These are phyloP conservation scores for Onthophagus taurus DNA, from an alignment of 1,140 invertebrate species.

Conservation along the genomic window DNA sequence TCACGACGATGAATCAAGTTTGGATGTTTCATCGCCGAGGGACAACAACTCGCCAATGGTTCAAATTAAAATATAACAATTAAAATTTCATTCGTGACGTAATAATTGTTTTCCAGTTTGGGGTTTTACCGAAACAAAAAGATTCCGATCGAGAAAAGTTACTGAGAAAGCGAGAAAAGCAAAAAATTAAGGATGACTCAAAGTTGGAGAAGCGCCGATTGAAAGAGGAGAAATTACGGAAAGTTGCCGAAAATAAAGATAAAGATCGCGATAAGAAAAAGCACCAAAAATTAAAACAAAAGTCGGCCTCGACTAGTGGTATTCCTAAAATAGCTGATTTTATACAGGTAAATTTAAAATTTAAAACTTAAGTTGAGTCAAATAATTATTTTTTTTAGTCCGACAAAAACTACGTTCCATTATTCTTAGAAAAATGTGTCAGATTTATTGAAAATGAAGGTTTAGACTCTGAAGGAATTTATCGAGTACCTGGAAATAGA, in stretches of 20 bases:
- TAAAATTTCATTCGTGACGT: constrained; percentile 1
- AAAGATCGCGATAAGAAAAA: constrained; percentile 68
- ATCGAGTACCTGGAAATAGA: constrained; percentile 89
- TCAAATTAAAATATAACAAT: constrained; percentile 13
- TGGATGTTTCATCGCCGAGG: constrained; percentile 56
- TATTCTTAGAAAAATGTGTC: constrained; percentile 92
- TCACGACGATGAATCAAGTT: constrained; percentile 57
- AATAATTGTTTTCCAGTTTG: constrained; percentile 40
- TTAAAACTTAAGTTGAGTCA: constrained; percentile 4
- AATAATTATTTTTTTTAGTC: constrained; percentile 48
- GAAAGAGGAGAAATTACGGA: constrained; percentile 64
- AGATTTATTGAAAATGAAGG: constrained; percentile 92
- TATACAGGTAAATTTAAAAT: constrained; percentile 27
- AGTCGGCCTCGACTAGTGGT: constrained; percentile 41
- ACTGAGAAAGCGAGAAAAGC: constrained; percentile 56
- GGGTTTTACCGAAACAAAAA: constrained; percentile 51
- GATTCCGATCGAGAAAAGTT: constrained; percentile 53
- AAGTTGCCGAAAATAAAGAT: constrained; percentile 60
- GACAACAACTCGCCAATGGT: constrained; percentile 63
- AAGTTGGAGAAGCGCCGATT: constrained; percentile 60
- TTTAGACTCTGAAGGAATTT: constrained; percentile 90
- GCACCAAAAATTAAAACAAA: constrained; percentile 52
- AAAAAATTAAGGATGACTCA: constrained; percentile 68
- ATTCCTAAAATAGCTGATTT: constrained; percentile 40
- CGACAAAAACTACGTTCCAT: constrained; percentile 72